Percentiles rank a stretch among this genome's conserved stretches.
phyloP scores from a whole-genome alignment of 2,797 vertebrate species.

The Lagocephalus sceleratus region DNA sequence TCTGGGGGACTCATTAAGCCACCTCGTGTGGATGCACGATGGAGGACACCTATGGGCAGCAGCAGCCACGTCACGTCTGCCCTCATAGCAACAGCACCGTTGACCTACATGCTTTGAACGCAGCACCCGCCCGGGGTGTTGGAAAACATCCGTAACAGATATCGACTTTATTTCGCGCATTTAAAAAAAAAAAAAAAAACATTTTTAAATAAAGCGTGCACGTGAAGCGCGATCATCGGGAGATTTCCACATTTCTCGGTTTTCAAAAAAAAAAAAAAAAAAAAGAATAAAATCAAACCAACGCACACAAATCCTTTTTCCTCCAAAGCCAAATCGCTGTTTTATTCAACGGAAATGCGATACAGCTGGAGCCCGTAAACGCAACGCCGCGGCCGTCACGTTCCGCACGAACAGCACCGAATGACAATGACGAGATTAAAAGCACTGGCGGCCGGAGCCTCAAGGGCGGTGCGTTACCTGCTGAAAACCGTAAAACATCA shows the following conservation, averaged over 20 bases:
- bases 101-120: constrained; percentile 74
- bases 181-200: constrained; percentile 9
- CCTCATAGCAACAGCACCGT: constrained; percentile 68
- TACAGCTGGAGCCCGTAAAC: not conserved
- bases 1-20: constrained; percentile 18
- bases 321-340: constrained; percentile 13
- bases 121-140: constrained; percentile 44
- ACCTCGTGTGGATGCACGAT: constrained; percentile 38
- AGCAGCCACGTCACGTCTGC: constrained; percentile 72
- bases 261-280: too few species aligned
- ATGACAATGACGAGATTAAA: too few species aligned
- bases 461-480: constrained; percentile 41
- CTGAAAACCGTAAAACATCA: constrained; percentile 17
- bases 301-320: constrained; percentile 31
- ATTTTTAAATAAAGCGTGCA: not conserved
- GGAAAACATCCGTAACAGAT: constrained; percentile 24
- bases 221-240: not conserved
- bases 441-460: too few species aligned
- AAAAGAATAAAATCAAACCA: constrained; percentile 45
- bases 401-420: too few species aligned
- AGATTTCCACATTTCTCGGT: not conserved
- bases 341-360: constrained; percentile 47
- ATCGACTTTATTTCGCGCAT: constrained; percentile 15
- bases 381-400: too few species aligned
- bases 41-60: constrained; percentile 69